phyloP scores from a whole-genome alignment of 2,888 invertebrate genomes.

The Scaptomyza polygonia region DNA sequence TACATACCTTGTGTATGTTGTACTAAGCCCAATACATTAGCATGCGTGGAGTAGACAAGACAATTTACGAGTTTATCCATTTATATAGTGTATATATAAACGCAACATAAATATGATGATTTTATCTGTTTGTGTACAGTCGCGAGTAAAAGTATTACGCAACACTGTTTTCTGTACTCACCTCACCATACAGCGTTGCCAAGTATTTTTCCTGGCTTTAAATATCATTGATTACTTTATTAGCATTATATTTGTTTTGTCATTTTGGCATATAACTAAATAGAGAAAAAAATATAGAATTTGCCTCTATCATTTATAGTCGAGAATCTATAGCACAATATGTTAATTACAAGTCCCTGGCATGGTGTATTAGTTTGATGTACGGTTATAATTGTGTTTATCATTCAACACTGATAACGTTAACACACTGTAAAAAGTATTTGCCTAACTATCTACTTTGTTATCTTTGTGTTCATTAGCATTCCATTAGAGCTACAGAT shows the following conservation, averaged over 20 bases:
- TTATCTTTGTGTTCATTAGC: constrained; percentile 56
- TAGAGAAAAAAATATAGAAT: constrained; percentile 14
- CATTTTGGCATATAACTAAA: constrained; percentile 20
- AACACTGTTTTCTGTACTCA: not conserved
- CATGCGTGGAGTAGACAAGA: constrained; percentile 37
- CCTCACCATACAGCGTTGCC: not conserved
- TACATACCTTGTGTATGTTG: constrained; percentile 12
- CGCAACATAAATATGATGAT: constrained; percentile 55
- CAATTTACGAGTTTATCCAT: constrained; percentile 55
- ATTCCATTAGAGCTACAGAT: constrained; percentile 67
- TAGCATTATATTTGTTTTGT: constrained; percentile 10
- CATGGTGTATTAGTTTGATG: constrained; percentile 30
- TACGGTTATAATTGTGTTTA: constrained; percentile 70
- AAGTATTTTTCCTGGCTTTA: not conserved
- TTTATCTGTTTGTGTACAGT: constrained; percentile 43
- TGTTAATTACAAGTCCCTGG: constrained; percentile 49
- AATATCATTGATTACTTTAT: not conserved
- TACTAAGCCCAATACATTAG: constrained; percentile 10
- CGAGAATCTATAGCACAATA: constrained; percentile 23
- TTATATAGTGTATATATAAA: constrained; percentile 33
- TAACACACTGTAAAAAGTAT: not conserved
- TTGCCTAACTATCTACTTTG: constrained; percentile 2
- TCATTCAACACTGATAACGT: constrained; percentile 54
- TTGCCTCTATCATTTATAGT: constrained; percentile 32
- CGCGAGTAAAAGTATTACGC: constrained; percentile 10